Evolutionary conservation across 2,888 invertebrate genomes (phyloP), one percentile per base, ranked within the genome.

Genomic region (Phlogophora meticulosa): DNA sequence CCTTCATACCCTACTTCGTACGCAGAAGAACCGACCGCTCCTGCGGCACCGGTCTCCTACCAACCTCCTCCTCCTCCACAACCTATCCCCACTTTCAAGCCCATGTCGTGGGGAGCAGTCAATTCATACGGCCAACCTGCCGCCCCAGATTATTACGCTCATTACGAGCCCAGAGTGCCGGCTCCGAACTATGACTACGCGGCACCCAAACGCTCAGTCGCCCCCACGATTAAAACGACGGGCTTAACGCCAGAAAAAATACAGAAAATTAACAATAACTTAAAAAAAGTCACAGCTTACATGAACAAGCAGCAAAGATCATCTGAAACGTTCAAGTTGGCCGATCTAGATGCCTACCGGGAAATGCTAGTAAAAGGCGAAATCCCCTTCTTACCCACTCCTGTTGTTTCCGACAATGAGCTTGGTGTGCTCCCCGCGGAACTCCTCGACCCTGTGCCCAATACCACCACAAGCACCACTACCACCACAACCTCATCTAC

Each of bases 91-190:
- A 82, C 88, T 0, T 94, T 92, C 83, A 92, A 87, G 64, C 93
- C 93, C 2, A 92, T 91, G 92, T 22, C 88, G 0, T 95, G 95
- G 95, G 92, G 88, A 51, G 92, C 93, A 3, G 90, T 95, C 1
- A 91, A 95, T 74, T 95, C 95, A 2, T 95, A 95, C 78, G 95
- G 95, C 7, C 92, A 92, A 80, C 95, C 95, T 0, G 95, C 93
- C 2, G 86, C 89, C 48, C 72, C 82, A 1, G 94, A 95, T 15
- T 82, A 91, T 10, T 94, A 91, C 73, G 71, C 87, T 1, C 90
- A 93, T 49, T 94, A 91, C 69, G 90, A 93, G 45, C 93, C 94
- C 5, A 80, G 88, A 55, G 78, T 90, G 0, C 82, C 91, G 9
- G 7, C 15, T 4, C 53, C 32, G 2, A 48, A 38, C n/a, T 92